These are phyloP conservation scores for Cnemophilus loriae DNA, from an alignment of 2,113 vertebrate genomes.

Conservation along the genomic window DNA sequence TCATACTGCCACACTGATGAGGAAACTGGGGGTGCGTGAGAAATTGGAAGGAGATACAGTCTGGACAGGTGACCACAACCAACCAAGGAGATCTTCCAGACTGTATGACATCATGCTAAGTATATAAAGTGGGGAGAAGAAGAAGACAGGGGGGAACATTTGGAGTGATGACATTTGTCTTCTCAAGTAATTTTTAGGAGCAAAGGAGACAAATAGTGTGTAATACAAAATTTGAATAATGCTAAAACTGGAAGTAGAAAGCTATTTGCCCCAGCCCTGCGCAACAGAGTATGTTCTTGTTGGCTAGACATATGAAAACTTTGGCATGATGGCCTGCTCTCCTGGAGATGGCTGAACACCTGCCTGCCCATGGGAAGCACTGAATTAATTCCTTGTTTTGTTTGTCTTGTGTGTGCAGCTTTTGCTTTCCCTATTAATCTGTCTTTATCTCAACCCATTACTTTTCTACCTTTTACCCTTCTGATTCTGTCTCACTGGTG, in stretches of 20 bases:
- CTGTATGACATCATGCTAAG: too few relatives aligned
- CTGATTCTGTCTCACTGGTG: neutral
- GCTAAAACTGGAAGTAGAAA: neutral
- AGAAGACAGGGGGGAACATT: neutral
- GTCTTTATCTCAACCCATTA: neutral
- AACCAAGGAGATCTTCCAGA: neutral
- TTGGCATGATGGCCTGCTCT: neutral
- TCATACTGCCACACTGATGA: neutral
- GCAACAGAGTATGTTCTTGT: neutral
- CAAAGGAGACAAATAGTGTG: neutral
- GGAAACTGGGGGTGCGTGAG: too few relatives aligned
- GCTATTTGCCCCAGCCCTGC: neutral
- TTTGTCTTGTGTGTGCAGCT: neutral
- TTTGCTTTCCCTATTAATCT: neutral
- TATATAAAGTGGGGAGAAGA: neutral
- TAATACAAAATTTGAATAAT: neutral
- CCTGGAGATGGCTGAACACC: neutral
- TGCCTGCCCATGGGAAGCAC: neutral
- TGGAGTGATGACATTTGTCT: neutral
- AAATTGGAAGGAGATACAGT: neutral
- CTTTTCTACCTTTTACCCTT: neutral
- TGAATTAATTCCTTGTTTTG: neutral
- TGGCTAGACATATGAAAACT: neutral
- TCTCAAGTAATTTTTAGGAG: neutral
- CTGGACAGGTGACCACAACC: neutral